phyloP scores from a whole-genome alignment of 64 coral and sea anemone genomes.

The Stylophora pistillata region DNA sequence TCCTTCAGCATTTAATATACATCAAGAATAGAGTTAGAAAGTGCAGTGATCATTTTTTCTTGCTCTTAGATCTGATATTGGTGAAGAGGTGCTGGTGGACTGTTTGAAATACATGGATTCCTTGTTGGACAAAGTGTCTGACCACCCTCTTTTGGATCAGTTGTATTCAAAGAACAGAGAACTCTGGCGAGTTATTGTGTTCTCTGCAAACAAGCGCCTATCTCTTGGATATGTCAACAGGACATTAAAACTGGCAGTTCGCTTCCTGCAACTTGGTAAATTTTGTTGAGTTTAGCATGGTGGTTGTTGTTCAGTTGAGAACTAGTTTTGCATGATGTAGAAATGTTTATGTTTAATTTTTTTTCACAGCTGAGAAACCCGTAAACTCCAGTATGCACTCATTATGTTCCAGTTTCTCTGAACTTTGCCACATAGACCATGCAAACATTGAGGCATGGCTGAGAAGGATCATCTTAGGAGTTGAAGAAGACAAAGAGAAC shows the following conservation, averaged over 20 bases:
- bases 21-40: neutral
- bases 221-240: conserved; percentile 94
- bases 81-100: conserved; percentile 90
- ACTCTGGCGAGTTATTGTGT: conserved; percentile 70
- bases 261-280: conserved; percentile 80
- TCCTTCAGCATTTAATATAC: too few relatives aligned
- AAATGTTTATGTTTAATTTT: neutral
- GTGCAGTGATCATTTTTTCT: neutral
- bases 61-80: conserved; percentile 67
- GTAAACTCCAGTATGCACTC: conserved; percentile 52
- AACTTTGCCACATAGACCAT: conserved; percentile 37
- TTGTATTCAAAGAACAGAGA: conserved; percentile 81
- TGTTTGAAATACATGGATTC: conserved; percentile 94
- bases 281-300: neutral
- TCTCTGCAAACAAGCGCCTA: conserved; percentile 83
- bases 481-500: conserved; percentile 90
- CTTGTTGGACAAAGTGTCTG: conserved; percentile 76
- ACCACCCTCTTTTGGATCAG: conserved; percentile 70
- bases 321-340: neutral
- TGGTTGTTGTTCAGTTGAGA: neutral
- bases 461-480: conserved; percentile 85
- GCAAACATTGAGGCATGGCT: conserved; percentile 75
- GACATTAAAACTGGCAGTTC: conserved; percentile 87
- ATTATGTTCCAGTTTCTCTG: conserved; percentile 57
- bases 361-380: conserved; percentile 87